phyloP scores from a whole-genome alignment of 2,797 vertebrate species.

The Chloroceryle inda region DNA sequence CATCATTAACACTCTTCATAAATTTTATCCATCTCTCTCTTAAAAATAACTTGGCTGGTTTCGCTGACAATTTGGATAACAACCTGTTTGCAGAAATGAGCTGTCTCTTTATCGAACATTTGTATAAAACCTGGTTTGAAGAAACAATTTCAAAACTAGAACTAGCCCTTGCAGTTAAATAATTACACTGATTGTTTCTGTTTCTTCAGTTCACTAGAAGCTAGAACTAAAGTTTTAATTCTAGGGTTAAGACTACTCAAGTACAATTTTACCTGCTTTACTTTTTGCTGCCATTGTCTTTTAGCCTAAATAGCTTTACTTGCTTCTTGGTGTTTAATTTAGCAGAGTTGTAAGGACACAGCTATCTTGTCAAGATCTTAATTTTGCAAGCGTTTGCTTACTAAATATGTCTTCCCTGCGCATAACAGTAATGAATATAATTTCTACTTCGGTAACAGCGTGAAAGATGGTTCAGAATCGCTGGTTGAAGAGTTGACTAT shows the following conservation, averaged over 20 bases:
- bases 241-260: neutral
- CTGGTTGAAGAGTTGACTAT: accelerated
- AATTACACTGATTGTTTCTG: accelerated
- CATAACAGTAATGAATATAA: neutral
- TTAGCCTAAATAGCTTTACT: neutral
- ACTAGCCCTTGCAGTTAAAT: neutral
- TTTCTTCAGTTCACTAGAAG: neutral
- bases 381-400: neutral
- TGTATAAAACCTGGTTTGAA: neutral
- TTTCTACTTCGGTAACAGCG: neutral
- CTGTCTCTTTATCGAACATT: neutral
- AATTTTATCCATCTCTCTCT: neutral
- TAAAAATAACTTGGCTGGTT: neutral
- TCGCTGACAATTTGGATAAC: neutral
- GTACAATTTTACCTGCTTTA: neutral
- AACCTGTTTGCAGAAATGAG: neutral
- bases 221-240: neutral
- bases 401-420: neutral
- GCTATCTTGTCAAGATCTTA: neutral
- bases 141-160: neutral
- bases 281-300: neutral
- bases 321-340: neutral
- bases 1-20: neutral
- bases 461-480: neutral
- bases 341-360: neutral